Evolutionary conservation across 2,113 vertebrate species (phyloP).

Genomic region (Paracanthobrama guichenoti): DNA sequence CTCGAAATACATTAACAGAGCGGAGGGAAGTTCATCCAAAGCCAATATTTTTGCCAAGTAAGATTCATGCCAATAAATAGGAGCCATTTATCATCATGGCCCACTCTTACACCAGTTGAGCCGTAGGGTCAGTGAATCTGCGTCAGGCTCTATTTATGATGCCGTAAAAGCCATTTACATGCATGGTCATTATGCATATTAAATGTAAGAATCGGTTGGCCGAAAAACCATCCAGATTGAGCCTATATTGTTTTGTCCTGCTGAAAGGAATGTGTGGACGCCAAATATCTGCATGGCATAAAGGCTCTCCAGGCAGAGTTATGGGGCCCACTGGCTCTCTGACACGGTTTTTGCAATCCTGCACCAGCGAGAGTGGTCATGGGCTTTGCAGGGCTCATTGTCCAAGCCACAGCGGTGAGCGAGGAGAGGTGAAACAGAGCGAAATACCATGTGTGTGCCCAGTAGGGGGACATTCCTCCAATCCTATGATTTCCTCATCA

Average conservation of each 20-base stretch:
- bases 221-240: not conserved
- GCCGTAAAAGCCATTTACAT: conserved; percentile 63
- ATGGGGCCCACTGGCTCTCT: conserved; percentile 70
- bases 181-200: conserved; percentile 44
- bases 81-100: conserved; percentile 74
- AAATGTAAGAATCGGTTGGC: not conserved
- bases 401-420: conserved; percentile 67
- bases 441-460: conserved; percentile 86
- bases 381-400: conserved; percentile 62
- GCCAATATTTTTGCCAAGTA: conserved; percentile 71
- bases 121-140: conserved; percentile 71
- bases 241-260: conserved; percentile 13
- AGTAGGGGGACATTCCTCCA: conserved; percentile 88
- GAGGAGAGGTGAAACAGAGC: conserved; percentile 70
- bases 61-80: conserved; percentile 72
- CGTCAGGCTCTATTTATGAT: conserved; percentile 67
- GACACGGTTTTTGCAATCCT: conserved; percentile 64
- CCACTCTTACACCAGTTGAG: conserved; percentile 65
- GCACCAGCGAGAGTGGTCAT: conserved; percentile 69
- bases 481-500: conserved; percentile 79
- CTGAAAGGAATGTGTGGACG: conserved; percentile 61
- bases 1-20: conserved; percentile 44
- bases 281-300: conserved; percentile 67
- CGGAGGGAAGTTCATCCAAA: conserved; percentile 62
- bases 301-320: conserved; percentile 65